Conservation (phyloP, 2,113 vertebrate species). For the Brevimyrus niger region DNA sequence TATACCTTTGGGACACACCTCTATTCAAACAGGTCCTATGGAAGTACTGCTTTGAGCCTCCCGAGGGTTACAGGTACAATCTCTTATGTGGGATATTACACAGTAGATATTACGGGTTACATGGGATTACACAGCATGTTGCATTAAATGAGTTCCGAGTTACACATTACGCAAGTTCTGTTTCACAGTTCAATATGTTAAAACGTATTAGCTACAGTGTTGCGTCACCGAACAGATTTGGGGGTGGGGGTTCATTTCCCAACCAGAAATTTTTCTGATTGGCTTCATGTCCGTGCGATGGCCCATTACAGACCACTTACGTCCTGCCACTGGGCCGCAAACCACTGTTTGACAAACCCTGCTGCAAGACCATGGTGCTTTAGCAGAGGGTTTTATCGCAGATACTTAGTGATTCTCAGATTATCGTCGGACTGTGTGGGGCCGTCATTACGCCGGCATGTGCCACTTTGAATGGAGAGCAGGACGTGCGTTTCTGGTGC, state of each 20-base stretch:
- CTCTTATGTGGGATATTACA: background rate
- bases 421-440: background rate
- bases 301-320: background rate
- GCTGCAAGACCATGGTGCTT: background rate
- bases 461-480: background rate
- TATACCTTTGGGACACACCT: conserved; percentile 21
- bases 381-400: background rate
- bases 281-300: background rate
- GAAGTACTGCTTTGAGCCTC: conserved; percentile 42
- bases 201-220: background rate
- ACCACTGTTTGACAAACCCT: background rate
- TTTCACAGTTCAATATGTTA: background rate
- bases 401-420: background rate
- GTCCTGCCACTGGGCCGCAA: background rate
- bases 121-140: background rate
- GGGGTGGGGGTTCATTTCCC: background rate
- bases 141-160: background rate
- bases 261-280: background rate
- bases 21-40: background rate
- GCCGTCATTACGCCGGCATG: background rate
- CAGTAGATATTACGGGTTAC: background rate
- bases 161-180: background rate
- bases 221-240: background rate
- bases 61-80: conserved; percentile 47
- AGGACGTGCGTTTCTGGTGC: background rate